A percentile compares a stretch with the other conserved stretches of the same genome.
phyloP scores from a whole-genome alignment of 2,888 invertebrate species.

The Thumatha senex region DNA sequence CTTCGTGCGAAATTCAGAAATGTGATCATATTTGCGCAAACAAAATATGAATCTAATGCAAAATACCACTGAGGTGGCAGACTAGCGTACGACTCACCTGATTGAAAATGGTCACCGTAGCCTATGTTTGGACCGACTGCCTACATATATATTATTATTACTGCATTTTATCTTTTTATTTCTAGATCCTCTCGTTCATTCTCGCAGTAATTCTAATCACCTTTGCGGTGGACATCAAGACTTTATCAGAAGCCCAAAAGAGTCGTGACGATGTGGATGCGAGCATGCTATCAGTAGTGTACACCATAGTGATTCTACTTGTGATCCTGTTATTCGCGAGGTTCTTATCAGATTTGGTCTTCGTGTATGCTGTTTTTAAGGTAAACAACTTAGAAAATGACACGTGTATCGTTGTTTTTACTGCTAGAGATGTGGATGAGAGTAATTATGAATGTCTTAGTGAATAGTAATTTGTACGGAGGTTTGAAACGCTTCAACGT shows the following conservation, averaged over 20 bases:
- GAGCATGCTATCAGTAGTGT: slow-evolving; percentile 63
- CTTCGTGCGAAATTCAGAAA: too few relatives aligned
- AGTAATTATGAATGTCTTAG: too few relatives aligned
- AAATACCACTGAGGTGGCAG: too few relatives aligned
- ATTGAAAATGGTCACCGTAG: too few relatives aligned
- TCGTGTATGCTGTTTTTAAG: slow-evolving; percentile 71
- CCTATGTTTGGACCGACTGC: too few relatives aligned
- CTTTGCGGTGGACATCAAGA: slow-evolving; percentile 65
- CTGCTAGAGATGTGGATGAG: not conserved
- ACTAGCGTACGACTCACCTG: too few relatives aligned
- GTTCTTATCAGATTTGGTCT: slow-evolving; percentile 64
- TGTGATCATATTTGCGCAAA: too few relatives aligned
- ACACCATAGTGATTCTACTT: slow-evolving; percentile 66
- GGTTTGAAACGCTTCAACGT: too few relatives aligned
- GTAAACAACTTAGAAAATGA: slow-evolving; percentile 37
- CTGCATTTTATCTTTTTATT: slow-evolving; percentile 1
- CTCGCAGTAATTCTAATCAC: slow-evolving; percentile 65
- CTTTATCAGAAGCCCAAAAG: slow-evolving; percentile 45
- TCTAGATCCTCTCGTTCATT: slow-evolving; percentile 68
- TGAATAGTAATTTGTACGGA: too few relatives aligned
- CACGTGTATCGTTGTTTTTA: not conserved
- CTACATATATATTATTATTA: too few relatives aligned
- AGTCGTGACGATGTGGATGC: slow-evolving; percentile 59
- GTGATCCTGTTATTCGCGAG: slow-evolving; percentile 64
- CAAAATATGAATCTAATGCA: too few relatives aligned